A percentile compares a stretch with the other conserved stretches of the same genome.
phyloP scores from a whole-genome alignment of 1,140 invertebrate species.

The Drosophila orosa region DNA sequence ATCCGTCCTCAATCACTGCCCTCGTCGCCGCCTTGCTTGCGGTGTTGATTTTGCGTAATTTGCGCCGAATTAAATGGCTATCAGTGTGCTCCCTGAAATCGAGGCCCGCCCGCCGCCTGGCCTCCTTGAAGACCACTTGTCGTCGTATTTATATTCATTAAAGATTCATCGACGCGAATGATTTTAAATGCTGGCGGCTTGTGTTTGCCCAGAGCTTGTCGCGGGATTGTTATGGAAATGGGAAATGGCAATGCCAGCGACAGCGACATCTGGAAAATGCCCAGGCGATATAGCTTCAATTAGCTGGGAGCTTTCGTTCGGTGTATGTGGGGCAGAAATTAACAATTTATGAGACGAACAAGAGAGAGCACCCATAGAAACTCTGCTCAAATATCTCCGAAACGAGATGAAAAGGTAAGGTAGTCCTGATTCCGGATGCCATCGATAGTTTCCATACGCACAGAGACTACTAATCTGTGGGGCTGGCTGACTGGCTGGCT shows the following conservation, averaged over 20 bases:
- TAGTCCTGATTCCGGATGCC: slow-evolving; percentile 9
- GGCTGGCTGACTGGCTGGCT: slow-evolving; percentile 3
- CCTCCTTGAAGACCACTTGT: slow-evolving; percentile 51
- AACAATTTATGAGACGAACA: background rate
- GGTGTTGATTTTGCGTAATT: slow-evolving; percentile 79
- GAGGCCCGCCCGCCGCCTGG: background rate
- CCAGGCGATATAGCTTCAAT: slow-evolving; percentile 4
- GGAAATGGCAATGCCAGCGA: background rate
- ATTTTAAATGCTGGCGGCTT: slow-evolving; percentile 51
- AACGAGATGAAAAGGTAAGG: slow-evolving; percentile 24
- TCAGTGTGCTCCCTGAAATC: slow-evolving; percentile 38
- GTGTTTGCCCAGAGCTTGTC: slow-evolving; percentile 26
- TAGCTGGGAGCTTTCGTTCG: background rate
- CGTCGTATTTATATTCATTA: slow-evolving; percentile 74
- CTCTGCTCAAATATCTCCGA: background rate
- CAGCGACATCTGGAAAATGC: slow-evolving; percentile 5
- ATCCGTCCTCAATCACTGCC: slow-evolving; percentile 65
- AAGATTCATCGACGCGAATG: slow-evolving; percentile 67
- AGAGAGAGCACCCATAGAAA: background rate
- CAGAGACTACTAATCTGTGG: slow-evolving; percentile 18
- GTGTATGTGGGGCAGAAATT: slow-evolving; percentile 18
- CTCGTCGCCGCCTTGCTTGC: slow-evolving; percentile 27
- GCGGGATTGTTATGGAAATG: slow-evolving; percentile 8
- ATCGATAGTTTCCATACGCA: slow-evolving; percentile 16
- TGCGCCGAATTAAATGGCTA: slow-evolving; percentile 77